Evolutionary conservation across 2,797 vertebrate genomes (phyloP), one percentile per base, ranked within the genome.

Genomic region (Notoglanidium macrostoma): DNA sequence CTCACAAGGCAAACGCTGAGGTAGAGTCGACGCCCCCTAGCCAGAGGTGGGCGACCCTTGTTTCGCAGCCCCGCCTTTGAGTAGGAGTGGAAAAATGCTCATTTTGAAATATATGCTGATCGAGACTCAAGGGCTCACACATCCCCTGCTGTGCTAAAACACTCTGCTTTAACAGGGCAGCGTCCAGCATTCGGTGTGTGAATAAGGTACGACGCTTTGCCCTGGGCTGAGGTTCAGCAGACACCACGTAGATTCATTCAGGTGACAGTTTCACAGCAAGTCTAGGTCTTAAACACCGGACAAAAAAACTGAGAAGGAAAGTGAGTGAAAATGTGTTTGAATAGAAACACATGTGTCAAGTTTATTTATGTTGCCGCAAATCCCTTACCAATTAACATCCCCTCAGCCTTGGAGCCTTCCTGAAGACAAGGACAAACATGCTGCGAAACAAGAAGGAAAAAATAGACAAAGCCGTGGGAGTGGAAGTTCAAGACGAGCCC

Each of bases 371-470:
- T 61, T 26, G 12, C 2, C 14, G 40, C 40, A 46, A 65, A 63
- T 46, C 23, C 14, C 57, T 65, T 44, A 65, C 12, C 57, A 63
- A 81, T 65, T n/a, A 81, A n/a, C 57, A 61, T 3, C 21, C 8
- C 14, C 19, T 0, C 54, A 11, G 32, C 21, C 55, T 80, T 7
- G 12, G 32, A 61, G 57, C 12, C 40, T 81, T 29, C 26, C 44
- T 10, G 26, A 49, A 40, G 49, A 63, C 79, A 65, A 82, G 79
- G 79, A 82, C 79, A 49, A 82, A 82, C 79, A 82, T 65, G 59
- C 29, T 40, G 14, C 10, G 79, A n/a, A 49, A 49, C 40, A 19
- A 65, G 59, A 19, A 29, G 44, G 40, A 63, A 46, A 81, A 82
- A 82, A 82, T 49, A 82, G 79, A 65, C 59, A 65, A 82, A 82